Base-by-base conservation (phyloP, 2,113 vertebrate genomes). In the Phrynosoma platyrhinos region DNA sequence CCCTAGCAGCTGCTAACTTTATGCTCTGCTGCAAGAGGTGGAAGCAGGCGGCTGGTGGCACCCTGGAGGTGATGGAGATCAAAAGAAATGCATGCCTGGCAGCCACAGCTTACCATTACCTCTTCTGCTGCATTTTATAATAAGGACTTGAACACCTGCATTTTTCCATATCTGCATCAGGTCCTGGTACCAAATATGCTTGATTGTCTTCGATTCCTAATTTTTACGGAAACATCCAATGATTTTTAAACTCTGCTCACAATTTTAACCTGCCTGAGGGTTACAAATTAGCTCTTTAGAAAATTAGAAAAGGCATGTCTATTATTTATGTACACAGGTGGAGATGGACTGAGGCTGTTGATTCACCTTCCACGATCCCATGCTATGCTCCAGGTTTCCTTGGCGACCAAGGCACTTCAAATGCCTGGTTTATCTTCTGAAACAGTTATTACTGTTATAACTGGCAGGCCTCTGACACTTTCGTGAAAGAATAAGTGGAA, bases 381-480 rank as follows among this genome's bases (percentile, higher is more conserved):
- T 75, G 71, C 86, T 88, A 55, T 85, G 55, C 58, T 66, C 6
- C 42, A 68, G 71, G 71, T 88, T 88, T 76, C 87, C 80, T 83
- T 77, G 80, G 53, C 87, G 83, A 77, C 71, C 30, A 83, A 83
- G 30, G 47, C 32, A 52, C 72, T 77, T 83, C 74, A 77, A 21
- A 82, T 53, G 80, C 53, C 20, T 76, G 40, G 55, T 47, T 83
- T 82, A 52, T 82, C 80, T 68, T 66, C 71, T 58, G 72, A 76
- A 83, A 76, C 21, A 53, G 42, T 76, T 53, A 82, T 58, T 68
- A 27, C 72, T 20, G 47, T 47, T 47, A 47, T 47, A 1, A 47
- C 75, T 83, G 40, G 78, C 23, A 80, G 25, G 16, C n/a, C 25
- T 58, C 16, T 81, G 78, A 42, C 52, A 87, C 3, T 81, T n/a